Percentiles rank a stretch among this genome's conserved stretches.
Conservation (phyloP, 2,888 invertebrate genomes). For the Agrilus biguttatus region DNA sequence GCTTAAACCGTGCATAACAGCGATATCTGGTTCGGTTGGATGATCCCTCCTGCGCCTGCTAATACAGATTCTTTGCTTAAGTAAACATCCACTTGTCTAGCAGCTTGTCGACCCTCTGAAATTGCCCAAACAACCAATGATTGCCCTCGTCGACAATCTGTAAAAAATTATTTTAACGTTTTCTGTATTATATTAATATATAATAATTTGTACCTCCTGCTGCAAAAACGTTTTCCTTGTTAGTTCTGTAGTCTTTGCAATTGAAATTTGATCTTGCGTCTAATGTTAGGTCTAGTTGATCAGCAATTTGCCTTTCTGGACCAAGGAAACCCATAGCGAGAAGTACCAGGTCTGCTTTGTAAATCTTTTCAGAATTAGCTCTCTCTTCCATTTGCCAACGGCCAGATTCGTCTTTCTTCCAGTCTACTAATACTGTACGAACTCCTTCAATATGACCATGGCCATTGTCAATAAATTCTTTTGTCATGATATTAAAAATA, state of each 20-base stretch:
- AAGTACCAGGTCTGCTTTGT: slow-evolving; percentile 79
- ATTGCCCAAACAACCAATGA: slow-evolving; percentile 99
- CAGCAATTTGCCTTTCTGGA: slow-evolving; percentile 79
- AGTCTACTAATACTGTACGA: slow-evolving; percentile 78
- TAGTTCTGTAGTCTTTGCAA: slow-evolving; percentile 79
- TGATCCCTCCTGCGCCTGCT: slow-evolving; percentile 87
- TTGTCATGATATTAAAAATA: slow-evolving; percentile 84
- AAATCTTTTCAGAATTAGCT: slow-evolving; percentile 62
- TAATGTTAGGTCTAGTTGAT: slow-evolving; percentile 62
- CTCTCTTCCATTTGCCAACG: slow-evolving; percentile 90
- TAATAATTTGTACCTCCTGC: slow-evolving; percentile 65
- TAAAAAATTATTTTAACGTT: slow-evolving; percentile 10
- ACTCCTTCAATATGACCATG: slow-evolving; percentile 83
- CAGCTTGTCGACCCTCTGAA: slow-evolving; percentile 94
- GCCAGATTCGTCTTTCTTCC: slow-evolving; percentile 83
- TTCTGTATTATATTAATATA: neutral
- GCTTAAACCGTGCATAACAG: slow-evolving; percentile 23
- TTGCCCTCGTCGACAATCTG: slow-evolving; percentile 97
- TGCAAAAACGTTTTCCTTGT: slow-evolving; percentile 81
- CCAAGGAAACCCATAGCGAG: slow-evolving; percentile 98
- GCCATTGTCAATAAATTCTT: slow-evolving; percentile 87
- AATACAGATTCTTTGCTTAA: slow-evolving; percentile 64
- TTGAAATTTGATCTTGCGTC: slow-evolving; percentile 89
- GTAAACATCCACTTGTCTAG: slow-evolving; percentile 79
- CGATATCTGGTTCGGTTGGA: slow-evolving; percentile 29